Evolutionary conservation across 2,113 vertebrate genomes (phyloP), one percentile per base, ranked within the genome.

Genomic region (Phoxinus phoxinus): DNA sequence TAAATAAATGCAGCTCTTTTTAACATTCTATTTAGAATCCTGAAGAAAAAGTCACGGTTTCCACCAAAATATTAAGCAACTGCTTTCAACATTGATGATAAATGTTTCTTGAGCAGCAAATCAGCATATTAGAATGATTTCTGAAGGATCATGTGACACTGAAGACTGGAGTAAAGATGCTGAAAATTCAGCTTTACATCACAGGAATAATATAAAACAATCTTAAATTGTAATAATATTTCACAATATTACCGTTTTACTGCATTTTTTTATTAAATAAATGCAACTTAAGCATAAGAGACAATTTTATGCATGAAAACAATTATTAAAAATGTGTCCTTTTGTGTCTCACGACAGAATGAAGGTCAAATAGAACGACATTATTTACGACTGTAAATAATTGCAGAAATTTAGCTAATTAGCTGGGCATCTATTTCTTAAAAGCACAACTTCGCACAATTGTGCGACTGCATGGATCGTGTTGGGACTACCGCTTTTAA

Each of bases 401-500:
- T 4, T n/a, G 3, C 71, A 74, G 23, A 74, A 44, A 15, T 76
- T 5, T 1, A n/a, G n/a, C n/a, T 41, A 10, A 76, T 76, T 53
- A 32, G 4, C 25, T 51, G 46, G 74, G 30, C 46, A 32, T 7
- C 65, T 21, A 11, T 7, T 69, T 6, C 65, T 69, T 17, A 13
- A 81, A 59, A 65, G 41, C 25, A 37, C 51, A 58, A 78, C 75
- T 48, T 51, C 21, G n/a, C n/a, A 81, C 37, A 48, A 27, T 27
- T 27, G 44, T 11, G 27, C 9, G 6, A 65, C 53, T 56, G 8
- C 37, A 2, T 41, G 11, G 58, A 32, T 51, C 1, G 19, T 72
- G 65, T 71, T 56, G 46, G 81, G 81, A 71, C 81, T 72, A 25
- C 32, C 25, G 12, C 65, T 56, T 69, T 83, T 58, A 83, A 83